These are phyloP conservation scores for Drosophila greeni DNA, from an alignment of 2,888 invertebrate species.

Conservation along the genomic window DNA sequence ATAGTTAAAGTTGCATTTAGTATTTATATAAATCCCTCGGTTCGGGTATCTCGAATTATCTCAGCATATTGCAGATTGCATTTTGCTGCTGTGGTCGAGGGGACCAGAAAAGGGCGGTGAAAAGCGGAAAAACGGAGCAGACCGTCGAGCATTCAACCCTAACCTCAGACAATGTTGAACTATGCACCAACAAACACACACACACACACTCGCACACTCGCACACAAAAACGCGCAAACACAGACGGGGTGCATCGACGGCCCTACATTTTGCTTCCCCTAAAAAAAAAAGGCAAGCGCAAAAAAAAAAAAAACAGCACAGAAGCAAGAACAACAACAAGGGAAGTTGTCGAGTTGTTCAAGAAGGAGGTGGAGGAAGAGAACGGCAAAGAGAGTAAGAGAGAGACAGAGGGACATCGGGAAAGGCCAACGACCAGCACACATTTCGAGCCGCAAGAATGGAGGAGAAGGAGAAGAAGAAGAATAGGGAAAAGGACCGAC, in stretches of 20 bases:
- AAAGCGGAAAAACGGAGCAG: constrained; percentile 21
- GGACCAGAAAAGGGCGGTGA: constrained; percentile 9
- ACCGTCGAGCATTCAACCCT: constrained; percentile 68
- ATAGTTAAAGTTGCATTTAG: background rate
- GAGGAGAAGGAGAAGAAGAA: constrained; percentile 19
- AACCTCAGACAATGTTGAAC: constrained; percentile 75
- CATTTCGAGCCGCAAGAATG: constrained; percentile 58
- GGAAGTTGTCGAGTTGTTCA: constrained; percentile 4
- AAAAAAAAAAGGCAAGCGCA: constrained; percentile 20
- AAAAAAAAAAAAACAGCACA: constrained; percentile 13
- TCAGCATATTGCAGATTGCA: constrained; percentile 14
- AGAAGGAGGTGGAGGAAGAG: constrained; percentile 1
- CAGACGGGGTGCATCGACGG: constrained; percentile 40
- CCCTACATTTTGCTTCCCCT: constrained; percentile 48
- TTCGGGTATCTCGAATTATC: background rate
- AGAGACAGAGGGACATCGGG: constrained; percentile 1
- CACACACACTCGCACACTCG: background rate
- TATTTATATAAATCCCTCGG: background rate
- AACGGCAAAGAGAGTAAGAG: background rate
- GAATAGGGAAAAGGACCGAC: constrained; percentile 18
- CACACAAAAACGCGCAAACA: constrained; percentile 11
- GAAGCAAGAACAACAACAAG: constrained; percentile 24
- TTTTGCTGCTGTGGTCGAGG: constrained; percentile 10
- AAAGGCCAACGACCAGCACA: constrained; percentile 75
- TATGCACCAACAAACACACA: constrained; percentile 43